Evolutionary conservation across 1,140 invertebrate species (phyloP), one percentile per base, ranked within the genome.

Genomic region (Caenorhabditis latens): DNA sequence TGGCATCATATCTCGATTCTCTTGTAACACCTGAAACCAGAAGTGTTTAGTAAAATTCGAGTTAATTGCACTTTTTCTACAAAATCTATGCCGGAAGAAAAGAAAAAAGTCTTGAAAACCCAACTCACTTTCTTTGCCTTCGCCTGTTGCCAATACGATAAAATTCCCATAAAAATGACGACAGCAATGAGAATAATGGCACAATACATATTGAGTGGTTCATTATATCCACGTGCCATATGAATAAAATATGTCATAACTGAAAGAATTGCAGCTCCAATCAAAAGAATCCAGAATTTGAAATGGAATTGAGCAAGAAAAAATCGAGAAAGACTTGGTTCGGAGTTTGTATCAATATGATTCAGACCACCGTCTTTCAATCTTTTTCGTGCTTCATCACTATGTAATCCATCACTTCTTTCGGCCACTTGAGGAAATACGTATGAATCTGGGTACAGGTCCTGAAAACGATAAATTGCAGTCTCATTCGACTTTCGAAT

Each of bases 181-280:
- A 92, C 90, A 24, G 83, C 83, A 42, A 92, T 90, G 9, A 92
- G 82, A 61, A 91, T 92, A 50, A 90, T 84, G 5, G 91, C 92
- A 87, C 91, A 92, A 83, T 92, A 92, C 42, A 92, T 87, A 83
- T 92, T 92, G 19, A 92, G 84, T 14, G 89, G 61, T 85, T 92
- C 91, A 58, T 90, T 90, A 55, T 86, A 87, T 14, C 91, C 92
- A 58, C 90, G 91, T 84, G 90, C 90, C 24, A 93, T 86, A 58
- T 93, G 92, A 61, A 92, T 90, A 42, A 92, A 93, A 84, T 92
- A 92, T 32, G 90, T 91, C n/a, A 91, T 84, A 4, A 92, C 67
- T 4, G 84, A 90, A 13, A 91, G 79, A 55, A 91, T 63, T 21
- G 89, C 89, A n/a, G 90, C 91, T 21, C 90, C 91, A 40, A 92